Conservation (phyloP, 2,888 invertebrate genomes). For the Nomada hirtipes region DNA sequence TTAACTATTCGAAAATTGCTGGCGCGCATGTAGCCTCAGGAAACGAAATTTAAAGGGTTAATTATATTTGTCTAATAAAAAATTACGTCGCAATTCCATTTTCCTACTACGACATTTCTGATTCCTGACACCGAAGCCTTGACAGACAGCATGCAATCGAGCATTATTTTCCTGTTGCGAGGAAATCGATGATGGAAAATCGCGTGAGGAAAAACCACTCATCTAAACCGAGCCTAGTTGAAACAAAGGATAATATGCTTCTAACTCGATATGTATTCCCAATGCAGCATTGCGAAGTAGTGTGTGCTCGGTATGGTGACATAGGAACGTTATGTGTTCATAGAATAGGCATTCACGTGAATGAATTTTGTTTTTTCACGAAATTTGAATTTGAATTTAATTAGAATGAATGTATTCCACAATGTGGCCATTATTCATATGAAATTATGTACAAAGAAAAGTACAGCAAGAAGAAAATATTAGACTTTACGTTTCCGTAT, state of each 20-base stretch:
- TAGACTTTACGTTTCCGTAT: neutral
- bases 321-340: slow-evolving; percentile 35
- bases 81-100: no score
- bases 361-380: neutral
- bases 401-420: neutral
- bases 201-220: no score
- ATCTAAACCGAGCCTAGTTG: neutral
- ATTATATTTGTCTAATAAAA: no score
- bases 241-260: slow-evolving; percentile 15
- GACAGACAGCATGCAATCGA: no score
- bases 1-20: no score
- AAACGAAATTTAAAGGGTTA: no score
- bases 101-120: no score
- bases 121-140: no score
- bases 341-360: neutral
- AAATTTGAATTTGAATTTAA: neutral
- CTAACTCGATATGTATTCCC: slow-evolving; percentile 14
- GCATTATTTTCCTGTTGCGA: no score
- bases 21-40: no score
- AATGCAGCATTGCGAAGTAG: slow-evolving; percentile 22
- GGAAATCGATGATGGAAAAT: no score
- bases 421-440: neutral
- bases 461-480: no score
- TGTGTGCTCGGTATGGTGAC: slow-evolving; percentile 33
- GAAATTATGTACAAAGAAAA: neutral